Percentiles rank a stretch among this genome's conserved stretches.
Conservation (phyloP, 2,888 invertebrate species). For the Gisinianus flammeolus region DNA sequence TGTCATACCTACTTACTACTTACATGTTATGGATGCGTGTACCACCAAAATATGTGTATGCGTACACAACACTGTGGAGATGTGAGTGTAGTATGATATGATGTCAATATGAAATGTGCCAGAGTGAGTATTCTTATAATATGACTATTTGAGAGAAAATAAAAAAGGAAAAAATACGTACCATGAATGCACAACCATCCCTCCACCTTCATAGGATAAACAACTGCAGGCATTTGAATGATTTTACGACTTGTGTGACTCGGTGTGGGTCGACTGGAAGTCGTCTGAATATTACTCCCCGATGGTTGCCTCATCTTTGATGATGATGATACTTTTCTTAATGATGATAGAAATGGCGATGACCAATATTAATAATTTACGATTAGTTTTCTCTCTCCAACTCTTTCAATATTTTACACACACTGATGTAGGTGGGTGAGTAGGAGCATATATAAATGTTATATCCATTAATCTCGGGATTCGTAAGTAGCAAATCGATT, state of each 20-base stretch:
- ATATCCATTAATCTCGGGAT: neutral
- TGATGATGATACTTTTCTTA: neutral
- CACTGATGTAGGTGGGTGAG: neutral
- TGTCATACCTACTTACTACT: neutral
- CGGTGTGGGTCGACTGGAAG: constrained; percentile 26
- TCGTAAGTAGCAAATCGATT: constrained; percentile 12
- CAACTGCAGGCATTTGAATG: constrained; percentile 62
- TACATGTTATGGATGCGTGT: neutral
- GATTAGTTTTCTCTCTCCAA: neutral
- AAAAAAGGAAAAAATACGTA: constrained; percentile 60
- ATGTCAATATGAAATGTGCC: too few species aligned
- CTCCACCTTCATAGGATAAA: constrained; percentile 68
- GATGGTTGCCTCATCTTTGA: constrained; percentile 32
- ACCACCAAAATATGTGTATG: neutral
- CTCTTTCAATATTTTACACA: too few species aligned
- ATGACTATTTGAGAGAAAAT: neutral
- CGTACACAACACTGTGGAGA: too few species aligned
- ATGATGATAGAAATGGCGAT: neutral
- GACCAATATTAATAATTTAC: constrained; percentile 17
- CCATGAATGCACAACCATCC: constrained; percentile 69
- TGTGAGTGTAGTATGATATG: too few species aligned
- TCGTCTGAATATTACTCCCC: constrained; percentile 20
- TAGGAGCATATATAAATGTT: neutral
- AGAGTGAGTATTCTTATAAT: too few species aligned
- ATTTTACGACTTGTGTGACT: constrained; percentile 37